Evolutionary conservation across 2,113 vertebrate species (phyloP), one percentile per base, ranked within the genome.

Genomic region (Furnarius figulus): DNA sequence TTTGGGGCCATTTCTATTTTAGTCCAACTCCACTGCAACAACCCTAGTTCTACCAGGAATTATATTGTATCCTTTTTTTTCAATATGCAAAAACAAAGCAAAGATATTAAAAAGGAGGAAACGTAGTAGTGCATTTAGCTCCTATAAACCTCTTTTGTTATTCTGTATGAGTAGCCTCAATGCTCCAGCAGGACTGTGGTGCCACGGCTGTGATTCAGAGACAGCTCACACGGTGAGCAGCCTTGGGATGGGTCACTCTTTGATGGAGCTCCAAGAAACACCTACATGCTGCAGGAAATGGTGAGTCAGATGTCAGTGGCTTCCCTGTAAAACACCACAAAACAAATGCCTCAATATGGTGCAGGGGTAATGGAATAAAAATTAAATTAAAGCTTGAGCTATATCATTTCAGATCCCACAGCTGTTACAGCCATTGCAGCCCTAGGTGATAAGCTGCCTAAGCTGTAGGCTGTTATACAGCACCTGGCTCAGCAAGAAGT

Each of bases 271-370:
- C 90, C 93, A 90, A 89, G 56, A 44, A 89, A 85, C 82, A 77
- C 85, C 93, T 61, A 96, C 85, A 44, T 1, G 1, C 75, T 71
- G 50, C 63, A 76, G 82, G 59, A 90, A 90, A 55, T 3, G 3
- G 37, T 91, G 94, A 94, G 27, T 87, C 93, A 94, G 42, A 50
- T 18, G 14, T 47, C 78, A 95, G 75, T 50, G 89, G 71, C 72
- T 93, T 96, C 82, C 59, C 42, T 76, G 46, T 47, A 31, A 93
- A 90, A 46, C 30, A 78, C 7, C 61, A 55, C 52, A 27, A 55
- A 90, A 77, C 17, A 77, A 76, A 75, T 25, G 39, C 40, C 42
- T 83, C 58, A 17, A 11, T 10, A 1, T 66, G 35, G 39, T 39
- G 35, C 47, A 67, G 74, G 35, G 8, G 10, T 42, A 31, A 40